Conservation (phyloP, 2,113 vertebrate species). For the Salvelinus sp. region DNA sequence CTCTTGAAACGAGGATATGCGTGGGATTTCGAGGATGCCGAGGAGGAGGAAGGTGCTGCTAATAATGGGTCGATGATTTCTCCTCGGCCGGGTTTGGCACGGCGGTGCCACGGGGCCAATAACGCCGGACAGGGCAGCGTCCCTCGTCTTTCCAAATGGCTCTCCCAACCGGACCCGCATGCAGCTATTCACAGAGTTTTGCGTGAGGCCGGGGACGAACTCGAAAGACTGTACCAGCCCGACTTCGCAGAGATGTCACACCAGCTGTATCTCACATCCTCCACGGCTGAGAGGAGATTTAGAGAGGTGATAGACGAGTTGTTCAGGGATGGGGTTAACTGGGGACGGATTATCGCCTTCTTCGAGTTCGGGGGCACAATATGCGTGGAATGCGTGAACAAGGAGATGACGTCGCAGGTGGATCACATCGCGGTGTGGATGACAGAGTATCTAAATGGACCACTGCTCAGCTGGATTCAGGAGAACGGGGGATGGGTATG, state of each 20-base stretch:
- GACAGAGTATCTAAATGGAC: constrained; percentile 95
- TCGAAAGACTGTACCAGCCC: constrained; percentile 87
- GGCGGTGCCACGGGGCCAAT: constrained; percentile 52
- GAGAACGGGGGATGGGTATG: constrained; percentile 98
- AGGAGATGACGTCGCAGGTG: constrained; percentile 88
- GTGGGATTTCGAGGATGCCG: constrained; percentile 56
- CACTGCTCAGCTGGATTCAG: constrained; percentile 93
- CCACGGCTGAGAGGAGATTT: constrained; percentile 85
- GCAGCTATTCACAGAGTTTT: constrained; percentile 82
- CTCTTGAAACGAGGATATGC: constrained; percentile 72
- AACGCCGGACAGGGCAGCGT: constrained; percentile 36
- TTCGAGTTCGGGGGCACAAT: constrained; percentile 95
- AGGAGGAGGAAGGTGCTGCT: constrained; percentile 52
- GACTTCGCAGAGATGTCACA: constrained; percentile 94
- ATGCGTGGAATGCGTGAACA: constrained; percentile 92
- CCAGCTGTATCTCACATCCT: constrained; percentile 88
- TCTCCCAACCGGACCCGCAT: constrained; percentile 52
- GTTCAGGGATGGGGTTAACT: constrained; percentile 96
- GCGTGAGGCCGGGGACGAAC: constrained; percentile 89
- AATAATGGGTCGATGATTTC: constrained; percentile 59
- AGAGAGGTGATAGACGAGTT: constrained; percentile 94
- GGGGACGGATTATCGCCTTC: constrained; percentile 97
- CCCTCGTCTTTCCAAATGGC: constrained; percentile 40
- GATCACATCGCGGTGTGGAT: constrained; percentile 93
- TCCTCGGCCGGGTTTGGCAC: constrained; percentile 66